Evolutionary conservation across 2,888 invertebrate genomes (phyloP), one percentile per base, ranked within the genome.

Genomic region (Podabrus alpinus): DNA sequence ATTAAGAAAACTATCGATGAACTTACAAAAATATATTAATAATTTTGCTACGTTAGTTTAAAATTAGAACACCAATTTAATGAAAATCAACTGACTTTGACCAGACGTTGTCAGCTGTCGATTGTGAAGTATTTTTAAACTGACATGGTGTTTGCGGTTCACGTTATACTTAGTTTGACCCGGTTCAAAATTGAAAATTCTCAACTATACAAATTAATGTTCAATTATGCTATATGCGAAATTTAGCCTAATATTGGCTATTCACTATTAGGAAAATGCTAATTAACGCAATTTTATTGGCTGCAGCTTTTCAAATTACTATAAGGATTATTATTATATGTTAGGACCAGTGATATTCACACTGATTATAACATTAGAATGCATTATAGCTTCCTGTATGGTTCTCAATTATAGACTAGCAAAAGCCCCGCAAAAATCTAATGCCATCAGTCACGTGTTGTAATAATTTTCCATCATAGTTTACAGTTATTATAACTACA

Each of bases 91-190:
- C 72, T 59, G 72, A 67, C 74, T 69, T 64, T 73, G 74, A 74
- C 79, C 77, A 73, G 72, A 66, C 77, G 80, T 78, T 76, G 78
- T 79, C 81, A 81, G 81, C 80, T 81, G 81, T 80, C 80, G 77
- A 80, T 80, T 79, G 69, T 80, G 78, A 80, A 77, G 76, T 77
- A 80, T 80, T 80, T 80, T 80, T 80, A 79, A 77, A 75, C 73
- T 15, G 67, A 64, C 75, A 73, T 72, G 76, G 71, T 72, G 74
- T 74, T 77, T 73, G 72, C 59, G 66, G 69, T 75, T 66, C 70
- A 29, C 71, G 73, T 70, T 76, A 76, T 73, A 70, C 69, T 67
- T 72, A 69, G 69, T 67, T 76, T 59, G 75, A 68, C 73, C 73
- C 66, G 68, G 68, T 71, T 76, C 59, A 62, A 72, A 75, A 71